Evolutionary conservation across 2,888 invertebrate genomes (phyloP), one percentile per base, ranked within the genome.

Genomic region (Saturnia japonica): DNA sequence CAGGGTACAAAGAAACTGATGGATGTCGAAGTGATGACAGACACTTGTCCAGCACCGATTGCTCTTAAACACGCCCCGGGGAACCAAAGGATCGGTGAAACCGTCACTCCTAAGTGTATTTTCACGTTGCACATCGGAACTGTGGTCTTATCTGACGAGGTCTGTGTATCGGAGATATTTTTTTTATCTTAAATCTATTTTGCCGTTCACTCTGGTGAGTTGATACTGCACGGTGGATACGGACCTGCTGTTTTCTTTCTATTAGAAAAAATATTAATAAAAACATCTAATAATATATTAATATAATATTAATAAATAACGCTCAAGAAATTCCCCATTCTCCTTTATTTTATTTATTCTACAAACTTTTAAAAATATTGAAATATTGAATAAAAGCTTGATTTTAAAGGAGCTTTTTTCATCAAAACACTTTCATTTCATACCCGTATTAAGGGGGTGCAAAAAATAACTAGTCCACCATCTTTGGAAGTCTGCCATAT

Each of bases 51-150:
- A 4, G 70, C 70, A 4, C 71, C 69, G 60, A 71, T 80, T 42
- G 72, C 77, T 1, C 72, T 81, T 66, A 73, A 70, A 19, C 75
- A 57, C 4, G 69, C 78, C 6, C 66, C 72, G 0, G 86, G 75
- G 28, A 74, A 71, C 14, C 78, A 79, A 7, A 76, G 77, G 12
- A 82, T 88, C 43, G 77, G 80, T 4, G 80, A 81, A 60, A 67
- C 76, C 0, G 57, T 71, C 69, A 42, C 79, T 0, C 83, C 84
- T 1, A 79, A 77, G 14, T 86, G 87, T 67, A 74, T 81, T 7
- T 90, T 90, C 77, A 88, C 83, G 0, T 74, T 90, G 74, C 90
- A 91, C 67, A 81, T 91, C 69, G 88, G 88, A 9, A 88, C 87
- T 0, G 74, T 89, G 6, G 86, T 90, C 34, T 73, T 89, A 1